phyloP scores from a whole-genome alignment of 2,888 invertebrate species.

The Epistrophe eligans region DNA sequence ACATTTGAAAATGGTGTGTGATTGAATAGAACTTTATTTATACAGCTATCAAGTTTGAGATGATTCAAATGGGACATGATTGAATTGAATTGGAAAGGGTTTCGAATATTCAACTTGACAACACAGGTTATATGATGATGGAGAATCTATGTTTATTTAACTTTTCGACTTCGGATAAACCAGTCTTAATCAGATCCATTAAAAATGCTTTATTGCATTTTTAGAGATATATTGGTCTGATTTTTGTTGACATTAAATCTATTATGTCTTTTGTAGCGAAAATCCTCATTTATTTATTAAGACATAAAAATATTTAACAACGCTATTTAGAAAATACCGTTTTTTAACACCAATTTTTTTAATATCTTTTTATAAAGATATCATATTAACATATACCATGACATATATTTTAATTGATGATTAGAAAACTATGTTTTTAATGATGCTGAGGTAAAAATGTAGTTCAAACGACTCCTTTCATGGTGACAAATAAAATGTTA shows the following conservation, averaged over 20 bases:
- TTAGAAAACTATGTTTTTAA: too few relatives aligned
- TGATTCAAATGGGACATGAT: conserved; percentile 37
- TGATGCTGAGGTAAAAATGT: too few relatives aligned
- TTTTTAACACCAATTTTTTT: neutral
- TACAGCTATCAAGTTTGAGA: conserved; percentile 49
- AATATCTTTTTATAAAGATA: too few relatives aligned
- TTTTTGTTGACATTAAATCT: conserved; percentile 4
- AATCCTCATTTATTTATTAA: neutral
- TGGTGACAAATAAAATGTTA: too few relatives aligned
- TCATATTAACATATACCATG: too few relatives aligned
- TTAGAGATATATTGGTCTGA: neutral
- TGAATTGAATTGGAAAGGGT: conserved; percentile 14
- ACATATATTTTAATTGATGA: too few relatives aligned
- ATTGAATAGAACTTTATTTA: conserved; percentile 51
- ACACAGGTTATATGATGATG: neutral
- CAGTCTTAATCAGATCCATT: conserved; percentile 12
- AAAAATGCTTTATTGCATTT: conserved; percentile 16
- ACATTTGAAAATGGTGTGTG: conserved; percentile 41
- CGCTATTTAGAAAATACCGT: neutral
- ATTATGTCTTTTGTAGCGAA: neutral
- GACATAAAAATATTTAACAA: conserved; percentile 15
- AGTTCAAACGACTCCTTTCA: too few relatives aligned
- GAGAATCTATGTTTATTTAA: conserved; percentile 17
- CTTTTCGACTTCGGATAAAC: conserved; percentile 6
- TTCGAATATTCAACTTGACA: neutral